Percentiles rank a stretch among this genome's conserved stretches.
phyloP scores from a whole-genome alignment of 2,113 vertebrate genomes.

The Tenrec ecaudatus region DNA sequence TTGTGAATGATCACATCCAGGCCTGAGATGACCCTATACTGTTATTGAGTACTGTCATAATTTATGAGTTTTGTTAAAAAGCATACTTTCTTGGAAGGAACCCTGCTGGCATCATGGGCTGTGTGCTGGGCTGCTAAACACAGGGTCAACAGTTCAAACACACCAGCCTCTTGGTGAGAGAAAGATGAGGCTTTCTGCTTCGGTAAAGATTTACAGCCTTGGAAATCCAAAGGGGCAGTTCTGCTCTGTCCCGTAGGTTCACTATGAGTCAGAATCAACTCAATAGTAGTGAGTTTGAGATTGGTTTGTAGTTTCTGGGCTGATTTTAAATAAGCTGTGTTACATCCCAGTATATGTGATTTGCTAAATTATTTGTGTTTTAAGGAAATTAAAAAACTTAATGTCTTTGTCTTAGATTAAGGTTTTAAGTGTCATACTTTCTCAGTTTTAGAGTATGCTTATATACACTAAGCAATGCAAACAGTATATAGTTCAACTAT shows the following conservation, averaged over 20 bases:
- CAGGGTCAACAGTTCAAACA: too few relatives aligned
- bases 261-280: too few relatives aligned
- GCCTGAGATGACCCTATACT: background rate
- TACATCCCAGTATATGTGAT: conserved; percentile 32
- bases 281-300: too few relatives aligned
- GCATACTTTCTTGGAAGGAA: too few relatives aligned
- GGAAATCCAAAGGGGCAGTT: too few relatives aligned
- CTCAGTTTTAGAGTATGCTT: background rate
- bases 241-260: too few relatives aligned
- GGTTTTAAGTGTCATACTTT: conserved; percentile 26
- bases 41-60: background rate
- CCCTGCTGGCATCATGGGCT: too few relatives aligned
- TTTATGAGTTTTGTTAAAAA: background rate
- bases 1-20: background rate
- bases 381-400: conserved; percentile 38
- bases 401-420: conserved; percentile 1
- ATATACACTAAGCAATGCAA: background rate
- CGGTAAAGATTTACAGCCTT: too few relatives aligned
- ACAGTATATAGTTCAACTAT: conserved; percentile 7
- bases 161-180: too few relatives aligned
- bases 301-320: background rate
- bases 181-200: too few relatives aligned
- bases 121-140: background rate
- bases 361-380: conserved; percentile 42
- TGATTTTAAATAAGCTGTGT: conserved; percentile 54